Evolutionary conservation across 1,140 invertebrate species (phyloP).

Genomic region (Trachelipus rathkii): DNA sequence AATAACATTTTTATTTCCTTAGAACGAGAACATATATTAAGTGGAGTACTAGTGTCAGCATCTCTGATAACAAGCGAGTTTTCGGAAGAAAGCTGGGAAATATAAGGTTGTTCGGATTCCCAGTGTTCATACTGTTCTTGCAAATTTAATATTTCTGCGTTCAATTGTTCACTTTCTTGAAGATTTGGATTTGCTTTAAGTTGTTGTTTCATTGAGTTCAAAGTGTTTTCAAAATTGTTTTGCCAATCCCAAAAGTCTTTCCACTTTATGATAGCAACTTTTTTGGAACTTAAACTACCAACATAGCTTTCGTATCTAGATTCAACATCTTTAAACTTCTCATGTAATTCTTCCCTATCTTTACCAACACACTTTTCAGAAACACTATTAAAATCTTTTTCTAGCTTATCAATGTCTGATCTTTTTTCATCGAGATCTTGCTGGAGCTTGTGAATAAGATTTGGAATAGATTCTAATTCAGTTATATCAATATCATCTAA

Average conservation of each 20-base stretch:
- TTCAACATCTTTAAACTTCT: slow-evolving; percentile 43
- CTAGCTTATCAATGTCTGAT: slow-evolving; percentile 58
- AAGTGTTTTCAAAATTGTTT: slow-evolving; percentile 33
- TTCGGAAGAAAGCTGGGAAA: slow-evolving; percentile 37
- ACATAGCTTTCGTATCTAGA: slow-evolving; percentile 42
- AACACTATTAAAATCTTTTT: slow-evolving; percentile 41
- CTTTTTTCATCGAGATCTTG: slow-evolving; percentile 77
- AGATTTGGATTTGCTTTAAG: slow-evolving; percentile 38
- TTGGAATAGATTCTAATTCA: slow-evolving; percentile 38
- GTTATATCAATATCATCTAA: slow-evolving; percentile 60
- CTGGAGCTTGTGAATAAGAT: slow-evolving; percentile 63
- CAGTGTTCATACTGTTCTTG: slow-evolving; percentile 40
- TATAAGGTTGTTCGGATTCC: slow-evolving; percentile 37
- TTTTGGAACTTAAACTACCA: slow-evolving; percentile 35
- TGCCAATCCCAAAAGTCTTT: slow-evolving; percentile 44
- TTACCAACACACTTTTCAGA: slow-evolving; percentile 37
- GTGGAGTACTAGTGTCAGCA: slow-evolving; percentile 34
- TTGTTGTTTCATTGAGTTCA: slow-evolving; percentile 41
- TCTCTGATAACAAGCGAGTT: slow-evolving; percentile 38
- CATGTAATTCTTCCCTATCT: slow-evolving; percentile 42
- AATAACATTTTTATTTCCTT: slow-evolving; percentile 36
- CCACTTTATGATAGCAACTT: slow-evolving; percentile 43
- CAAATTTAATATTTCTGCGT: slow-evolving; percentile 36
- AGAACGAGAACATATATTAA: slow-evolving; percentile 35
- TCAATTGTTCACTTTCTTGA: slow-evolving; percentile 35